Evolutionary conservation across 2,888 invertebrate species (phyloP), one percentile per base, ranked within the genome.

Genomic region (Aromia moschata): DNA sequence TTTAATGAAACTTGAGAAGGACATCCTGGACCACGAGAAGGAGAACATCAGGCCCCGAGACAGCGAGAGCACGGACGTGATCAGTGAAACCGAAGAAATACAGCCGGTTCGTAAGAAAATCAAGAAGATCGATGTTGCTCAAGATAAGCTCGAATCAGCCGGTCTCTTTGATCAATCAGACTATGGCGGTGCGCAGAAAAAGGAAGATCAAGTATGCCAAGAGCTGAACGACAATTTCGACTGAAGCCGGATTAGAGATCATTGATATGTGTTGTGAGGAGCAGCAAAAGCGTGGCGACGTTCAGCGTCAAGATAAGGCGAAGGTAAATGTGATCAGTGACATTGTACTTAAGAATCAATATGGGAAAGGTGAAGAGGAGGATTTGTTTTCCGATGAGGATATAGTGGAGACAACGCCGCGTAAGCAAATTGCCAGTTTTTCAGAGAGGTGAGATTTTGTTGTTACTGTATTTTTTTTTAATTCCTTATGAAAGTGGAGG

Each of bases 351-450:
- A 40, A 30, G 16, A 52, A 41, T 12, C 52, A n/a, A n/a, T n/a
- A 1, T 17, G 12, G 17, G 12, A 40, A 37, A 18, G 47, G 20
- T 0, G 60, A 62, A 46, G 61, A 66, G 44, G 67, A 60, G 10
- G 65, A 62, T 16, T 46, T 62, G 17, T 67, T 68, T 56, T 73
- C 74, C 56, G 71, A 74, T 43, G 62, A 64, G 2, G 76, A 77
- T 62, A 59, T 77, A 20, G 71, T 78, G 1, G 75, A 77, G 60
- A 70, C 68, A 2, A 77, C 78, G 9, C 77, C 77, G 1, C 71
- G 74, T 56, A 74, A 71, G 25, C 40, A 46, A 41, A 5, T 38
- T 15, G 25, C 15, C 2, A 51, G 40, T 9, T 51, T 40, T 30
- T 17, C 12, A 41, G 52, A 41, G 2, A 41, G 56, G 60, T 60